These are phyloP conservation scores for Mayetiola destructor DNA, from an alignment of 2,888 invertebrate genomes.

Conservation along the genomic window DNA sequence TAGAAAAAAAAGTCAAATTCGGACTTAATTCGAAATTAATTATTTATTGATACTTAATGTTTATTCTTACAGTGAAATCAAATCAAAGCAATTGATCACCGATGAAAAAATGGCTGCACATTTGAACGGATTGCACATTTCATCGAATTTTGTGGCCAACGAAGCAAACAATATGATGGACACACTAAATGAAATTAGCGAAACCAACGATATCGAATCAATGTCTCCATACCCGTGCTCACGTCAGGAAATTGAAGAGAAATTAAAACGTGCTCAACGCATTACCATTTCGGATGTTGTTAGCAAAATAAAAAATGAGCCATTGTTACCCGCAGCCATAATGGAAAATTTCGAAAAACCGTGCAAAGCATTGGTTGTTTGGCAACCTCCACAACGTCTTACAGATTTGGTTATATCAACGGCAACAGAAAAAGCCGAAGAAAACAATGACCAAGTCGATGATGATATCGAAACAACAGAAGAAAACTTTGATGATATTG, in stretches of 20 bases:
- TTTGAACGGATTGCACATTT: constrained; percentile 59
- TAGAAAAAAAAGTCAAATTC: neutral
- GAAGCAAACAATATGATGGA: constrained; percentile 19
- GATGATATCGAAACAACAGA: constrained; percentile 36
- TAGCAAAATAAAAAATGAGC: constrained; percentile 45
- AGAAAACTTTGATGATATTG: too few relatives aligned
- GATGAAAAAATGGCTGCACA: constrained; percentile 77
- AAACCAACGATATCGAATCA: constrained; percentile 16
- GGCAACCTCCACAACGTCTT: constrained; percentile 53
- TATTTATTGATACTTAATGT: too few relatives aligned
- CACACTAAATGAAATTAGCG: constrained; percentile 16
- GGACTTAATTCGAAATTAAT: neutral
- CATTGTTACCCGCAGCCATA: constrained; percentile 50
- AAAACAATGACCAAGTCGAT: constrained; percentile 32
- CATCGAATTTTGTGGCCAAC: constrained; percentile 33
- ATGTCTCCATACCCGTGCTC: constrained; percentile 20
- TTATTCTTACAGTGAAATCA: neutral
- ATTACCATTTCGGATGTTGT: constrained; percentile 57
- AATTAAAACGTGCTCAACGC: constrained; percentile 37
- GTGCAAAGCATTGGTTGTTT: constrained; percentile 64
- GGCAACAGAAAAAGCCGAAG: constrained; percentile 24
- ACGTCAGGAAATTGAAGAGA: constrained; percentile 31
- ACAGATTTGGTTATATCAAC: constrained; percentile 18
- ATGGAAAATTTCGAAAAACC: constrained; percentile 53
- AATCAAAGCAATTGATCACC: constrained; percentile 57